Base-by-base conservation (phyloP, 2,113 vertebrate genomes). In the Psittacula cyanocephala region DNA sequence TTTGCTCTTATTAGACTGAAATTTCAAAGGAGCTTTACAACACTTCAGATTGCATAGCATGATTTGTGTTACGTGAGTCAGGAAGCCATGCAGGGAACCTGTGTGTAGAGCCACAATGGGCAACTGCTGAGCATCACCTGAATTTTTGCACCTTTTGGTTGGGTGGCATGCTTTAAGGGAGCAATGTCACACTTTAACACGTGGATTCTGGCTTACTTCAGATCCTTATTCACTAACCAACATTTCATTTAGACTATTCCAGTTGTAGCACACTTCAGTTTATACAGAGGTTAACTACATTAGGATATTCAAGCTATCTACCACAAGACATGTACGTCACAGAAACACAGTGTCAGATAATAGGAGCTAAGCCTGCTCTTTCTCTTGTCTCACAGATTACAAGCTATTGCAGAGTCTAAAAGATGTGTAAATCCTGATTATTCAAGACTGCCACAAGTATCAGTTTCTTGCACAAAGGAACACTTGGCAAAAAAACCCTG, bases 311-410 rank as follows among this genome's bases (percentile, higher is more conserved):
- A 53, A 39, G 84, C 20, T 81, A 12, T 59, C 14, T 92, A 85
- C 23, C 63, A 18, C n/a, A 5, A 65, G 49, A 46, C 84, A 68
- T 15, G 57, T n/a, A 76, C 70, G 86, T 80, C 84, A 87, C 74
- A 85, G 76, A 70, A 92, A 78, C 46, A 53, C 27, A 6, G 52
- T 27, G 49, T 65, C 86, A 92, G 65, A 78, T 57, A 71, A 75
- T 88, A 89, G 78, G 43, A 87, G 35, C 35, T 72, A 57, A 91
- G 12, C 27, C 52, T 91, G 65, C 88, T 78, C 69, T 76, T 62
- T 18, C 86, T 71, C 68, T 87, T 79, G 77, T 95, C 86, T 94
- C 70, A 68, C 28, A 78, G 80, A 88, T 93, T 63, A 88, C 60
- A 91, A 65, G 8, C 35, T 37, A 47, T 24, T 49, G 31, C 69